Evolutionary conservation across 1,140 invertebrate genomes (phyloP).

Genomic region (Heliconius nattereri): DNA sequence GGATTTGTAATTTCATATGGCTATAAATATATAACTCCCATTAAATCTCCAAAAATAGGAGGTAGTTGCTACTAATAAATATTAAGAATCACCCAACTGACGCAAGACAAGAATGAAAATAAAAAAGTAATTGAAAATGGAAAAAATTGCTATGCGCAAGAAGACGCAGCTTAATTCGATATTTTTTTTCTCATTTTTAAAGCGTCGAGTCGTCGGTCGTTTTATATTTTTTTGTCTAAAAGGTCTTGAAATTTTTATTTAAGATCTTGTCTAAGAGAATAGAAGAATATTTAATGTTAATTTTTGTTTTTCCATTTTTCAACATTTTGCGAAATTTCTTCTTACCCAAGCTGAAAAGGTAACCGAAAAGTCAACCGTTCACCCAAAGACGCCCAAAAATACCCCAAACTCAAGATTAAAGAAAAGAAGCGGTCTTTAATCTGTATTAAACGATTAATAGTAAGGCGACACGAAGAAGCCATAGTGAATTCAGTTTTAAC

Average conservation of each 20-base stretch:
- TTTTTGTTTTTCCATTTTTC: too few species aligned
- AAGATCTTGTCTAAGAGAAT: neutral
- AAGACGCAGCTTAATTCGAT: neutral
- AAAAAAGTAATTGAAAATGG: neutral
- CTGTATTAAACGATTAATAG: neutral
- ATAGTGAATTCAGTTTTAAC: neutral
- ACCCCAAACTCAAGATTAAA: neutral
- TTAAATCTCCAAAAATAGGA: too few species aligned
- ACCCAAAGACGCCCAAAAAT: neutral
- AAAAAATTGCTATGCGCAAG: constrained; percentile 3
- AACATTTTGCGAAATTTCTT: too few species aligned
- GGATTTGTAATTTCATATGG: too few species aligned
- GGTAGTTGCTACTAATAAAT: neutral
- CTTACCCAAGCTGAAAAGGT: too few species aligned
- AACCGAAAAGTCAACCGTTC: neutral
- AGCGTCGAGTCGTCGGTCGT: neutral
- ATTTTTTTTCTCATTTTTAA: neutral
- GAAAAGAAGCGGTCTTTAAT: neutral
- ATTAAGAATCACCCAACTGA: neutral
- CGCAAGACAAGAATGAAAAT: neutral
- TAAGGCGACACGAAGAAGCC: neutral
- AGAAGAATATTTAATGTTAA: neutral
- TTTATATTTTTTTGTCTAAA: neutral
- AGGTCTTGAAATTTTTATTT: neutral
- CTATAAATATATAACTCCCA: too few species aligned